Percentiles rank a stretch among this genome's conserved stretches.
phyloP scores from a whole-genome alignment of 1,140 invertebrate genomes.

The Ips nitidus region DNA sequence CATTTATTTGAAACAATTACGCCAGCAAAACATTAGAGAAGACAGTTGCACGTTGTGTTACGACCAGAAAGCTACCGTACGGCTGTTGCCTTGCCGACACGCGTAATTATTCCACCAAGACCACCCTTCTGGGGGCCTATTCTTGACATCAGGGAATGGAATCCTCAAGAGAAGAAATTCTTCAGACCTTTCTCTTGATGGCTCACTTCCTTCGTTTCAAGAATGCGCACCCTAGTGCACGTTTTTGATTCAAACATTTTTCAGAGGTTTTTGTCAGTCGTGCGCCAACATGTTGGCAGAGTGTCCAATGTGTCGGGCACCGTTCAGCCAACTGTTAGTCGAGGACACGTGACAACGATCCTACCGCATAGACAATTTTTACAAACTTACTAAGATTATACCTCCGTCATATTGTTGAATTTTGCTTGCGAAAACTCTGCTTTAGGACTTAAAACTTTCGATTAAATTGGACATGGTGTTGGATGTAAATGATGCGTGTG shows the following conservation, averaged over 20 bases:
- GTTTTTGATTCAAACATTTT: neutral
- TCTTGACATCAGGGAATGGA: neutral
- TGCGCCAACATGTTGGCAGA: constrained; percentile 77
- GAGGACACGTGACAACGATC: constrained; percentile 38
- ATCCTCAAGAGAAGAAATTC: neutral
- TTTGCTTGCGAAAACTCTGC: too few relatives aligned
- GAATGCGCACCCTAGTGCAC: too few relatives aligned
- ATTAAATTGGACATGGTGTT: too few relatives aligned
- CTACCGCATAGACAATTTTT: too few relatives aligned
- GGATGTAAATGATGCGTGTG: too few relatives aligned
- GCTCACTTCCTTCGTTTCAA: too few relatives aligned
- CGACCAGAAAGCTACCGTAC: constrained; percentile 74
- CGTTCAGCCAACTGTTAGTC: constrained; percentile 43
- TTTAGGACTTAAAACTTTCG: too few relatives aligned
- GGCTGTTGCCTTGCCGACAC: constrained; percentile 79
- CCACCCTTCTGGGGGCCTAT: neutral
- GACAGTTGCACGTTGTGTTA: constrained; percentile 88
- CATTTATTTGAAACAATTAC: constrained; percentile 71
- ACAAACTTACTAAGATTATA: too few relatives aligned
- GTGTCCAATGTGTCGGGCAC: constrained; percentile 85
- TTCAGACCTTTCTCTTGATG: too few relatives aligned
- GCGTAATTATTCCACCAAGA: constrained; percentile 57
- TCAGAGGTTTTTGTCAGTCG: constrained; percentile 80
- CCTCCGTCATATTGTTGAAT: too few relatives aligned
- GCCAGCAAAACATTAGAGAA: constrained; percentile 75